These are phyloP conservation scores for Pammene fasciana DNA, from an alignment of 2,888 invertebrate genomes.

Conservation along the genomic window DNA sequence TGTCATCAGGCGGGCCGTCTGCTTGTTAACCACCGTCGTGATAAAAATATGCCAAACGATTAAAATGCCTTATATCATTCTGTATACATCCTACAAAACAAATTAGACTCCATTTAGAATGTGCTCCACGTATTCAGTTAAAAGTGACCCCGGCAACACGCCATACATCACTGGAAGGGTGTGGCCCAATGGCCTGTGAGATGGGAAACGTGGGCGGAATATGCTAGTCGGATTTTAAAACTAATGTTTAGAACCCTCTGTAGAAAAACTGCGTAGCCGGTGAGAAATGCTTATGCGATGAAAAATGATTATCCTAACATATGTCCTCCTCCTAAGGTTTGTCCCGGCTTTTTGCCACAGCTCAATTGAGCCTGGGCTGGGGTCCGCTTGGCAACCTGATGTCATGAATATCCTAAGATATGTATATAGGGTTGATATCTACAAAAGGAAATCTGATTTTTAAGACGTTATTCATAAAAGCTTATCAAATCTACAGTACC, in stretches of 20 bases:
- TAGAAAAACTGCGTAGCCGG: background rate
- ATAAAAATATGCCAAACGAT: too few relatives aligned
- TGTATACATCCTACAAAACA: conserved; percentile 1
- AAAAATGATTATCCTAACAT: background rate
- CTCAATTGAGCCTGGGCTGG: too few relatives aligned
- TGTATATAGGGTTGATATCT: too few relatives aligned
- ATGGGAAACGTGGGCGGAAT: conserved; percentile 62
- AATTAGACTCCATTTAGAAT: conserved; percentile 15
- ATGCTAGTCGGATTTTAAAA: conserved; percentile 27
- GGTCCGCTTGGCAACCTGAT: too few relatives aligned
- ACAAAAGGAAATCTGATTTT: too few relatives aligned
- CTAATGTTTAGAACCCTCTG: background rate
- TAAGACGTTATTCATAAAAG: too few relatives aligned
- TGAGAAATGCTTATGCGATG: background rate
- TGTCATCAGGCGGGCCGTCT: too few relatives aligned
- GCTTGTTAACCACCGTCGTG: too few relatives aligned
- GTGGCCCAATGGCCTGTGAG: conserved; percentile 59
- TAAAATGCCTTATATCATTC: background rate
- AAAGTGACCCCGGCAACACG: conserved; percentile 22
- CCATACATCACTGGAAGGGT: conserved; percentile 49
- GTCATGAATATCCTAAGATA: too few relatives aligned
- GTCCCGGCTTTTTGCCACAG: too few relatives aligned
- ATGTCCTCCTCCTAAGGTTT: too few relatives aligned
- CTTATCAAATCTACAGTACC: too few relatives aligned
- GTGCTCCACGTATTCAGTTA: conserved; percentile 33